phyloP scores from a whole-genome alignment of 1,140 invertebrate genomes.

The Calephelis virginiensis region DNA sequence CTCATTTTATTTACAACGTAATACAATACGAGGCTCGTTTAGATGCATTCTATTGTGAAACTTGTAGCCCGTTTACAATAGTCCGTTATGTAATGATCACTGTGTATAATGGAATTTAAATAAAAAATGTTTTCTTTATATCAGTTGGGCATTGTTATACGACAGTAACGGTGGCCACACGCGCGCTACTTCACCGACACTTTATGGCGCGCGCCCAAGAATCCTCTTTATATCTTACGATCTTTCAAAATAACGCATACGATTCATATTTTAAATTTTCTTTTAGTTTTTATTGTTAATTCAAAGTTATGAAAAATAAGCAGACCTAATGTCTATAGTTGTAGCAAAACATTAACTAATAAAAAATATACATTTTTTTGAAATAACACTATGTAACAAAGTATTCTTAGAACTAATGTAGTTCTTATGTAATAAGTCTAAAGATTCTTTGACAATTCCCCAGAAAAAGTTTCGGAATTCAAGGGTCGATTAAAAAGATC shows the following conservation, averaged over 20 bases:
- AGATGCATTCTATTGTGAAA: slow-evolving; percentile 24
- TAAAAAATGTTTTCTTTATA: slow-evolving; percentile 78
- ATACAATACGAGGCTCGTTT: slow-evolving; percentile 21
- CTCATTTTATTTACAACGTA: slow-evolving; percentile 26
- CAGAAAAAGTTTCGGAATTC: too few species aligned
- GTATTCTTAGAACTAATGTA: too few species aligned
- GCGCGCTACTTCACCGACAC: slow-evolving; percentile 50
- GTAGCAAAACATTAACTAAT: too few species aligned
- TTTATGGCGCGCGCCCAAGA: slow-evolving; percentile 48
- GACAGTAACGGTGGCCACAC: slow-evolving; percentile 71
- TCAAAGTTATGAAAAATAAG: too few species aligned
- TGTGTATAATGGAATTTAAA: slow-evolving; percentile 67
- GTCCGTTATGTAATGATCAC: slow-evolving; percentile 52
- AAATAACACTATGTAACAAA: too few species aligned
- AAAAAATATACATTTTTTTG: too few species aligned
- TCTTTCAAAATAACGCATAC: background rate
- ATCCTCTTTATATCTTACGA: slow-evolving; percentile 47
- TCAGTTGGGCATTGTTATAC: slow-evolving; percentile 68
- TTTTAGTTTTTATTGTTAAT: too few species aligned
- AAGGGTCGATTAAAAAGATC: too few species aligned
- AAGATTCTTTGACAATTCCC: too few species aligned
- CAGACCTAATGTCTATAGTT: too few species aligned
- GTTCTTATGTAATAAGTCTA: too few species aligned
- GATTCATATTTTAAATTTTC: background rate
- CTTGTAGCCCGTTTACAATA: slow-evolving; percentile 36